Evolutionary conservation across 1,140 invertebrate species (phyloP).

Genomic region (Drosophila guanche): DNA sequence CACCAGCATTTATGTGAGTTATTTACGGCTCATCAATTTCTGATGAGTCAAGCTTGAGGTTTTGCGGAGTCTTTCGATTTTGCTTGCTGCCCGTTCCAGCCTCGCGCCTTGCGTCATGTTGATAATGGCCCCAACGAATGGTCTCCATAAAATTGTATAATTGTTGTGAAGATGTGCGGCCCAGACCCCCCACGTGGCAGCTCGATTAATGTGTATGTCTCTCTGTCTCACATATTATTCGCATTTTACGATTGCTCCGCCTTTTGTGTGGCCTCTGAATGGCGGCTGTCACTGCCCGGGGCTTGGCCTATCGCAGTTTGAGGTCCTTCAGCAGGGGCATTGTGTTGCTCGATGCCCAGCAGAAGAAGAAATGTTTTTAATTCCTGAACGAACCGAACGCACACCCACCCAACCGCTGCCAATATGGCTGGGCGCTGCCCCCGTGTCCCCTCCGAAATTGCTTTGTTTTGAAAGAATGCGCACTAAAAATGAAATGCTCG

Average conservation of each 20-base stretch:
- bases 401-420: constrained; percentile 13
- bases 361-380: constrained; percentile 55
- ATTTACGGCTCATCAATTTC: constrained; percentile 62
- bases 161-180: constrained; percentile 37
- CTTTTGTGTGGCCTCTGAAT: constrained; percentile 38
- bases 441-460: constrained; percentile 17
- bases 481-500: constrained; percentile 54
- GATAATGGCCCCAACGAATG: constrained; percentile 36
- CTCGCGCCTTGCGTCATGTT: constrained; percentile 28
- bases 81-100: constrained; percentile 36
- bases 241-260: constrained; percentile 44
- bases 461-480: constrained; percentile 37
- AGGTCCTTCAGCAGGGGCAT: too few species aligned
- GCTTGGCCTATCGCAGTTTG: too few species aligned
- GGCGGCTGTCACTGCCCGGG: not conserved
- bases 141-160: constrained; percentile 58
- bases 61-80: constrained; percentile 5
- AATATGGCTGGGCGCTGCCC: constrained; percentile 7
- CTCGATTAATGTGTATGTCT: constrained; percentile 8
- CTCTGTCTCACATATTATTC: constrained; percentile 4
- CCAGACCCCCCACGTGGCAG: too few species aligned
- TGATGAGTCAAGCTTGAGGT: constrained; percentile 49
- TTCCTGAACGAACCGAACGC: constrained; percentile 25
- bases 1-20: constrained; percentile 18
- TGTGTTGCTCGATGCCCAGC: too few species aligned